Percentiles rank a stretch among this genome's conserved stretches.
phyloP scores from a whole-genome alignment of 2,113 vertebrate genomes.

The Macrotis lagotis region DNA sequence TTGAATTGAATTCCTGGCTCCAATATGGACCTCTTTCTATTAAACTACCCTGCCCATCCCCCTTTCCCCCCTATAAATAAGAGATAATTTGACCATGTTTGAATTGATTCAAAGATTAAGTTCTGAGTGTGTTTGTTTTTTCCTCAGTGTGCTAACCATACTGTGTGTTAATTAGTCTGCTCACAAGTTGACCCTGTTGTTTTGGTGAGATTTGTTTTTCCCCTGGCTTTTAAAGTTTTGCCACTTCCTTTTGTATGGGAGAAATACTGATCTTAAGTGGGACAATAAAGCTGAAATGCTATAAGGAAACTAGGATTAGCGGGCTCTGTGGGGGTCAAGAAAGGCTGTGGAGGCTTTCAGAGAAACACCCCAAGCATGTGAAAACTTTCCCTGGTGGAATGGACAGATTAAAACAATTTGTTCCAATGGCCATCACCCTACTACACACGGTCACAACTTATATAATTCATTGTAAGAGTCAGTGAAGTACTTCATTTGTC shows the following conservation, averaged over 20 bases:
- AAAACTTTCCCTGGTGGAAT: neutral
- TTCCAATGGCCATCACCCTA: neutral
- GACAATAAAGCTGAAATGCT: neutral
- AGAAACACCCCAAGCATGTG: neutral
- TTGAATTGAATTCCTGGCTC: neutral
- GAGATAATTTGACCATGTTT: neutral
- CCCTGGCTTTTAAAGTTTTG: neutral
- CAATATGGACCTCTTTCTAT: neutral
- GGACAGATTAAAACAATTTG: neutral
- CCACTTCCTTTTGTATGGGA: neutral
- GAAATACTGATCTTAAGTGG: neutral
- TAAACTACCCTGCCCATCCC: neutral
- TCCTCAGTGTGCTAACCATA: neutral
- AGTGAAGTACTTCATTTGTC: neutral
- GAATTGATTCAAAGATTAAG: neutral
- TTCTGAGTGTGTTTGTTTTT: neutral
- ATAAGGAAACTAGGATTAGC: neutral
- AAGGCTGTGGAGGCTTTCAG: slow-evolving; percentile 25
- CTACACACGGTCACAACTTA: neutral
- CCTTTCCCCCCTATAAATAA: neutral
- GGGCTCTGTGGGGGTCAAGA: neutral
- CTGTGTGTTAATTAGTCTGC: neutral
- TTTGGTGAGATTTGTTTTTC: neutral
- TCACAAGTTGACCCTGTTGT: neutral
- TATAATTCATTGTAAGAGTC: neutral